Conservation (phyloP, 1,140 invertebrate species). For the Mizuhopecten yessoensis region DNA sequence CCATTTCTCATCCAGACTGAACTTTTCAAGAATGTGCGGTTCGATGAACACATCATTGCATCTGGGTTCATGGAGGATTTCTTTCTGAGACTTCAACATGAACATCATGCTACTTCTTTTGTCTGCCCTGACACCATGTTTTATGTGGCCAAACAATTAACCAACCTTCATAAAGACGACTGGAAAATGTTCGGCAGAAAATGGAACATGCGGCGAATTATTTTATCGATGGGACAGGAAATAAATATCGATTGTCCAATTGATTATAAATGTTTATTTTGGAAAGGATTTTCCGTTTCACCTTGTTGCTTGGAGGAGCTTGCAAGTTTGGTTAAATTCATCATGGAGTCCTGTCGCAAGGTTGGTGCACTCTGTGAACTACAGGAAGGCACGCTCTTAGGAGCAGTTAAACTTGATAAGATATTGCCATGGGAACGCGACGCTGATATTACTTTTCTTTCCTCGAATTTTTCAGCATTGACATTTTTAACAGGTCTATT, state of each 20-base stretch:
- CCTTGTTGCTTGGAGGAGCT: slow-evolving; percentile 60
- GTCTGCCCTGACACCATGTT: slow-evolving; percentile 79
- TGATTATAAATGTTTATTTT: not conserved
- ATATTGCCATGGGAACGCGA: slow-evolving; percentile 79
- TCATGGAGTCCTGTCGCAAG: slow-evolving; percentile 62
- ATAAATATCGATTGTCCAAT: slow-evolving; percentile 41
- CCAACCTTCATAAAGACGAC: not conserved
- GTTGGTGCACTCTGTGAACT: slow-evolving; percentile 70
- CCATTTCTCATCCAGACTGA: slow-evolving; percentile 73
- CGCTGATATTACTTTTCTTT: slow-evolving; percentile 71
- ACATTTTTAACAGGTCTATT: slow-evolving; percentile 56
- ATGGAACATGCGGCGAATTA: slow-evolving; percentile 50
- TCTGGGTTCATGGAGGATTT: slow-evolving; percentile 74
- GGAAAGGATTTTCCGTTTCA: slow-evolving; percentile 13
- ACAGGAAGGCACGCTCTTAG: slow-evolving; percentile 72
- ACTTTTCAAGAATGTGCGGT: slow-evolving; percentile 58
- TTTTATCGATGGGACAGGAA: slow-evolving; percentile 24
- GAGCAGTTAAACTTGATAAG: slow-evolving; percentile 75
- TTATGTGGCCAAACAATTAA: slow-evolving; percentile 53
- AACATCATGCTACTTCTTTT: slow-evolving; percentile 53
- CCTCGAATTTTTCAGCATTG: slow-evolving; percentile 61
- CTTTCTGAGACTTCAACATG: slow-evolving; percentile 71
- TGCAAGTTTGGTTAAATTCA: slow-evolving; percentile 54
- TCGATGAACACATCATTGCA: slow-evolving; percentile 62
- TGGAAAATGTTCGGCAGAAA: slow-evolving; percentile 47